Percentiles rank a stretch among this genome's conserved stretches.
Conservation (phyloP, 1,140 invertebrate species). For the Prorops nasuta region DNA sequence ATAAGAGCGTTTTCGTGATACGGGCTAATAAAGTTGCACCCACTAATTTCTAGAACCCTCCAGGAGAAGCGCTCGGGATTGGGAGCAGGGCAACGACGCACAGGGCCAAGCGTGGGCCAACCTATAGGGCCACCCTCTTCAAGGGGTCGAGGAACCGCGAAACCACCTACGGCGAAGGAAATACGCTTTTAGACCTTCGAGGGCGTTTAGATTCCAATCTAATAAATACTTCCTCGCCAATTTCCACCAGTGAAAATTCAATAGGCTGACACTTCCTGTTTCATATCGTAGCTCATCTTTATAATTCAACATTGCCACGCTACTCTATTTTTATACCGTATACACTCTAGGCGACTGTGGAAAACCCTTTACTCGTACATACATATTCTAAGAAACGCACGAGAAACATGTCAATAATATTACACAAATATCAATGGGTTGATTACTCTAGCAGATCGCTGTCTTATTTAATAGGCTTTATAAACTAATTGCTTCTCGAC, state of each 20-base stretch:
- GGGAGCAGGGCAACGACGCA: no score
- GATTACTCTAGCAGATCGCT: no score
- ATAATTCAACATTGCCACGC: no score
- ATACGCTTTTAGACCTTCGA: slow-evolving; percentile 38
- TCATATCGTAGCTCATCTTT: no score
- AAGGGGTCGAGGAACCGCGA: slow-evolving; percentile 11
- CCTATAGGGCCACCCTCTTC: slow-evolving; percentile 19
- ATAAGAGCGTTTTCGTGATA: slow-evolving; percentile 34
- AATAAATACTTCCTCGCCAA: slow-evolving; percentile 42
- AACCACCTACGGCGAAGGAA: slow-evolving; percentile 45
- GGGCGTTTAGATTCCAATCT: slow-evolving; percentile 46
- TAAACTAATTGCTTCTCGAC: no score
- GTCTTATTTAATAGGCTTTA: no score
- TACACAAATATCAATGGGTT: no score
- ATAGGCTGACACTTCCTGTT: slow-evolving; percentile 32
- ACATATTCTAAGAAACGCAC: no score
- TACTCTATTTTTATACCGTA: no score
- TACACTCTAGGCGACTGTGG: no score
- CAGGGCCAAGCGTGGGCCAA: background rate
- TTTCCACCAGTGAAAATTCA: slow-evolving; percentile 30
- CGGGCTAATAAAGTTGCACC: slow-evolving; percentile 40
- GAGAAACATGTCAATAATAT: no score
- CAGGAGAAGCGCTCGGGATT: background rate
- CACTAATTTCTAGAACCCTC: slow-evolving; percentile 40
- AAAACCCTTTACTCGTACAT: no score